Base-by-base conservation (phyloP, 2,113 vertebrate genomes). In the Ameiurus melas region DNA sequence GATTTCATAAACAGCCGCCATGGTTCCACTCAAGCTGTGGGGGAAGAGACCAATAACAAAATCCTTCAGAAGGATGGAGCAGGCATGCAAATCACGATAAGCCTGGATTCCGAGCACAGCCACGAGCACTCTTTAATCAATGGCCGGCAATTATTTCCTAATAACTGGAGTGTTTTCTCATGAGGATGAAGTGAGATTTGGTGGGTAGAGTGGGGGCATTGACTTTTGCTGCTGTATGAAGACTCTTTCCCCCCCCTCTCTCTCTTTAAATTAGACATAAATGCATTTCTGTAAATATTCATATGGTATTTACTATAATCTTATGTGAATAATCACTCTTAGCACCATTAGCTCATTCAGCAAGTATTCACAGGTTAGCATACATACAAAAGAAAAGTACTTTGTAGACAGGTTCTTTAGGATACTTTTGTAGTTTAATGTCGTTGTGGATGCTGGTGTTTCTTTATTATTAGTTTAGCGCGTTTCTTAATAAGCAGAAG, bases 1-100 rank as follows among this genome's bases (percentile, higher is more conserved):
- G 86, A 84, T 85, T 89, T 81, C 75, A 85, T 88, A 88, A 71
- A 90, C 87, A 73, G 68, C 62, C 87, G 83, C 53, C 55, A 57
- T 82, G 39, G 68, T 66, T 71, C 51, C 87, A 84, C 80, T 88
- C 58, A n/a, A 86, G 43, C 62, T 84, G 62, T 62, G 36, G 58
- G 20, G 68, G 43, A 36, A 47, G 64, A 16, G n/a, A 64, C 70
- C 77, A 57, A 33, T n/a, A 86, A 85, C 83, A 83, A 73, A 79
- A 85, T 71, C 43, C 66, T 90, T 86, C 85, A 81, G 70, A 89
- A 62, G n/a, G 53, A 7, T 73, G 36, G 19, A 25, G 73, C 88
- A 68, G 64, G 75, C 39, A 75, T 81, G 43, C 53, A 51, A 51
- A 81, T 57, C 53, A 85, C 14, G 30, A 88, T 83, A 73, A 88